Percentiles rank a stretch among this genome's conserved stretches.
Evolutionary conservation across 53 echinoderm and acorn worm species (phyloP).

Genomic region (Antedon mediterranea): DNA sequence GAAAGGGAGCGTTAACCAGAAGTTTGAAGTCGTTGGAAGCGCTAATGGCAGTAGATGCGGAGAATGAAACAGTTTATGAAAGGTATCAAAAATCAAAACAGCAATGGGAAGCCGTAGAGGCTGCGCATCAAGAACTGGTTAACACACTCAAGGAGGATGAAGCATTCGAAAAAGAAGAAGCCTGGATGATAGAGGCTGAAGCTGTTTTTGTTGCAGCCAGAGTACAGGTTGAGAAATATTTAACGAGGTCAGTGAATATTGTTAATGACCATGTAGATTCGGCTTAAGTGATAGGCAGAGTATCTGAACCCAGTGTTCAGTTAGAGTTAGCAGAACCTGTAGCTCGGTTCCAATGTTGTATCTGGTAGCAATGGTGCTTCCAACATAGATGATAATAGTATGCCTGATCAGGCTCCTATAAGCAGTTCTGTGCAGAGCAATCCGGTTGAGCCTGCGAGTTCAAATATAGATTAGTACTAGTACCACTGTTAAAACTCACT

Average conservation of each 20-base stretch:
- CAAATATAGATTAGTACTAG: too few relatives aligned
- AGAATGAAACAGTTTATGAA: background rate
- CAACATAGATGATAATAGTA: too few relatives aligned
- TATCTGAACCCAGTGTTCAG: too few relatives aligned
- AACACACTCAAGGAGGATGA: slow-evolving; percentile 2
- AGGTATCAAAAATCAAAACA: slow-evolving; percentile 3
- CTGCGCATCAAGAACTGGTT: slow-evolving; percentile 2
- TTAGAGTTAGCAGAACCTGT: too few relatives aligned
- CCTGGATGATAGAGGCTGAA: background rate
- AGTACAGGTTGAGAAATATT: background rate
- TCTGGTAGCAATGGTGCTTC: too few relatives aligned
- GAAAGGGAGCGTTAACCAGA: slow-evolving; percentile 1
- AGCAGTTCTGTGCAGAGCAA: too few relatives aligned
- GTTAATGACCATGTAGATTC: slow-evolving; percentile 2
- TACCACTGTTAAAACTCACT: background rate
- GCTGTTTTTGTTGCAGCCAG: background rate
- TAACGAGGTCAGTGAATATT: too few relatives aligned
- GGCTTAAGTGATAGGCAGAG: background rate
- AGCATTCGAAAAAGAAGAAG: background rate
- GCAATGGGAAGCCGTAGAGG: slow-evolving; percentile 2
- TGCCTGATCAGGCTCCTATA: too few relatives aligned
- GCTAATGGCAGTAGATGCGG: background rate
- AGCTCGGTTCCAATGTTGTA: too few relatives aligned
- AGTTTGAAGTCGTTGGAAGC: background rate
- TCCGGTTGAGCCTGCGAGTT: too few relatives aligned